Percentiles rank a stretch among this genome's conserved stretches.
These are phyloP conservation scores for Drosophila rellima DNA, from an alignment of 2,888 invertebrate species.

Conservation along the genomic window DNA sequence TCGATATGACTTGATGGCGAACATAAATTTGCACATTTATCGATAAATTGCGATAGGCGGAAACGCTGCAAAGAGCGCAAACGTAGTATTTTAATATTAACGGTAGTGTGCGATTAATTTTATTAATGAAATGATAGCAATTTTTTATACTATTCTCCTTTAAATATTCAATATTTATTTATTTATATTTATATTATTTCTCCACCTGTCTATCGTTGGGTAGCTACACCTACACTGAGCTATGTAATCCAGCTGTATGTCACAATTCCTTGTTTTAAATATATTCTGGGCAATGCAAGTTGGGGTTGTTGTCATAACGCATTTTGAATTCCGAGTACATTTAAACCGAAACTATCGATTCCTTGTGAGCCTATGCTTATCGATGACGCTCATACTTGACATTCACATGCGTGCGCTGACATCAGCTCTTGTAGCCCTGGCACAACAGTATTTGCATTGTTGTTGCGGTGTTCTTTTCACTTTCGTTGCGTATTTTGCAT, in stretches of 20 bases:
- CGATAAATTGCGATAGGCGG: conserved; percentile 19
- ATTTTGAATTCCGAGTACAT: conserved; percentile 1
- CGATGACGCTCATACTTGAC: conserved; percentile 29
- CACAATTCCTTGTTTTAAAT: background rate
- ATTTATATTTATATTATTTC: background rate
- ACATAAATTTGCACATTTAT: conserved; percentile 26
- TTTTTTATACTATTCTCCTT: too few relatives aligned
- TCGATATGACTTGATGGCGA: conserved; percentile 3
- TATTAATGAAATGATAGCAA: background rate
- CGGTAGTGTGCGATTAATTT: background rate
- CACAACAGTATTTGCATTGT: conserved; percentile 38
- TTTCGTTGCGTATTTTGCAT: conserved; percentile 66
- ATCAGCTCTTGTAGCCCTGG: conserved; percentile 27
- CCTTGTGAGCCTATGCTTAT: conserved; percentile 4
- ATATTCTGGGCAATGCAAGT: background rate
- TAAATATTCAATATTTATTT: too few relatives aligned
- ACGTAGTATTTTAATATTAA: conserved; percentile 28
- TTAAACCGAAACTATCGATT: conserved; percentile 5
- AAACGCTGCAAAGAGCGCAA: conserved; percentile 11
- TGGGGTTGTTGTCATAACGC: background rate
- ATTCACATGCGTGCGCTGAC: conserved; percentile 34
- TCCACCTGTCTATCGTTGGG: background rate
- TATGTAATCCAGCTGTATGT: background rate
- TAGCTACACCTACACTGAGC: background rate
- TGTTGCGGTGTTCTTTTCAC: conserved; percentile 71